A percentile compares a stretch with the other conserved stretches of the same genome.
These are phyloP conservation scores for Macrotus californicus DNA, from an alignment of 2,113 vertebrate species.

Conservation along the genomic window DNA sequence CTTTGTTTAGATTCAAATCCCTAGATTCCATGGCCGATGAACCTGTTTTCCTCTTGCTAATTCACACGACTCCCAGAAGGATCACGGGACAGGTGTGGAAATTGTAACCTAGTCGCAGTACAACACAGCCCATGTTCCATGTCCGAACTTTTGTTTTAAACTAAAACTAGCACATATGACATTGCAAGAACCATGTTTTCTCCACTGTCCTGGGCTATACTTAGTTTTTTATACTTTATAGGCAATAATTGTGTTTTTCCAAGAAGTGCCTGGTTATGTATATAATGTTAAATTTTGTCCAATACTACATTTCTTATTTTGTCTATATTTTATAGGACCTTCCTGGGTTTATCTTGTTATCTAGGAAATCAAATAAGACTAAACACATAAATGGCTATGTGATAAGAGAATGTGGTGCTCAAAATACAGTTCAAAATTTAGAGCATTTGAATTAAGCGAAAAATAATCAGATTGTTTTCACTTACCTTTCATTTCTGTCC, in stretches of 20 bases:
- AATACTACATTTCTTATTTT: background rate
- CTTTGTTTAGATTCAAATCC: conserved; percentile 1
- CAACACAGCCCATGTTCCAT: background rate
- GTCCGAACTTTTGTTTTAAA: background rate
- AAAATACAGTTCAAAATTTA: background rate
- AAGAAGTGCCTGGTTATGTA: background rate
- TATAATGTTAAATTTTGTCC: background rate
- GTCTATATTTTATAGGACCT: background rate
- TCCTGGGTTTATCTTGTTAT: background rate
- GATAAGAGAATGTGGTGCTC: background rate
- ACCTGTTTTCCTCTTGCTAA: background rate
- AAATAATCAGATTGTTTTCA: background rate
- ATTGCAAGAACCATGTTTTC: background rate
- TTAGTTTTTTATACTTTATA: background rate
- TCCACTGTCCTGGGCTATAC: background rate
- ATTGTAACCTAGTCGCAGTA: background rate
- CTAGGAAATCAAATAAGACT: background rate
- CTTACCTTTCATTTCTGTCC: background rate
- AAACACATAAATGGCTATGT: background rate
- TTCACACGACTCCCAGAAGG: background rate
- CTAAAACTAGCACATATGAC: background rate
- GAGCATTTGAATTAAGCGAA: background rate
- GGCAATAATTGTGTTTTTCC: background rate
- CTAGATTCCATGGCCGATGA: background rate
- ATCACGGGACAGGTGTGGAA: background rate